Evolutionary conservation across 2,797 vertebrate genomes (phyloP).

Genomic region (Scyliorhinus canicula): DNA sequence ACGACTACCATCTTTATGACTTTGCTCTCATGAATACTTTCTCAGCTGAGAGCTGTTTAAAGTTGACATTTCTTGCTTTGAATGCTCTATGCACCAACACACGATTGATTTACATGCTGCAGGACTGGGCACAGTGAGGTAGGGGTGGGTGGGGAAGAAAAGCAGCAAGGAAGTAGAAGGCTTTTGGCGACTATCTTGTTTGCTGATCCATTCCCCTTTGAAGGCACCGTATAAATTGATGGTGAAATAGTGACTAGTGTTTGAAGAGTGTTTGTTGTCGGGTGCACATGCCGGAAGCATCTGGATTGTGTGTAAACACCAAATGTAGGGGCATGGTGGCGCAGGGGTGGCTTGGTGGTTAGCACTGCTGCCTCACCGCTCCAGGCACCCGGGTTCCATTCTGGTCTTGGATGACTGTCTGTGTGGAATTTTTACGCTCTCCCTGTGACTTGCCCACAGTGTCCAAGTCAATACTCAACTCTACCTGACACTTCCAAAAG

Average conservation of each 20-base stretch:
- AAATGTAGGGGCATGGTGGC: too few relatives aligned
- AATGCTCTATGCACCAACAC: too few relatives aligned
- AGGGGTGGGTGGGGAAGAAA: not conserved
- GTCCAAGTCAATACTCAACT: not conserved
- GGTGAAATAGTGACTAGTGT: conserved; percentile 48
- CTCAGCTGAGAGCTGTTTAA: not conserved
- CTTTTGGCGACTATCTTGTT: not conserved
- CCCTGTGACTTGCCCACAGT: too few relatives aligned
- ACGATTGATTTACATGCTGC: not conserved
- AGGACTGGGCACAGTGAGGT: not conserved
- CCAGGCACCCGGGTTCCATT: too few relatives aligned
- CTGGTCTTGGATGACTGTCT: too few relatives aligned
- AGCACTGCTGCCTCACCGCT: too few relatives aligned
- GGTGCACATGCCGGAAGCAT: conserved; percentile 42
- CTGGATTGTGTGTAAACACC: conserved; percentile 44
- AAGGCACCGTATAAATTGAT: not conserved
- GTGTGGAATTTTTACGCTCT: too few relatives aligned
- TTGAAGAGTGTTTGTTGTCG: conserved; percentile 46
- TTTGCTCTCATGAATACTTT: not conserved
- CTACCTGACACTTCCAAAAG: not conserved
- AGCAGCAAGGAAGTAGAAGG: not conserved
- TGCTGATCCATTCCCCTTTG: not conserved
- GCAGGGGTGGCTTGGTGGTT: too few relatives aligned
- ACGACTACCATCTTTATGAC: not conserved
- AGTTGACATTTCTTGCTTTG: not conserved